Conservation (phyloP, 2,113 vertebrate genomes). For the Riparia riparia region DNA sequence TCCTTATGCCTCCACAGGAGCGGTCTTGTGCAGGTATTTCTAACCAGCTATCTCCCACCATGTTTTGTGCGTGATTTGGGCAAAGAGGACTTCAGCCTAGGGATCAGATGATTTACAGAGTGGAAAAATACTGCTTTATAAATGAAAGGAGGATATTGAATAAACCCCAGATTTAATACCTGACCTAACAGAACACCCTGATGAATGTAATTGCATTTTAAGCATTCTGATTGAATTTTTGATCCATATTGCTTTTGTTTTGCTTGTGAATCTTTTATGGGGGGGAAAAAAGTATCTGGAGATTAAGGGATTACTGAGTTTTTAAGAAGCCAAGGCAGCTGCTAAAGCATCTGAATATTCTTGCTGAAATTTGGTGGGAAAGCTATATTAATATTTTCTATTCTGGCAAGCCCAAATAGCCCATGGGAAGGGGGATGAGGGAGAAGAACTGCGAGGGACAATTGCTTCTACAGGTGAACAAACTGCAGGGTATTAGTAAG, state of each 20-base stretch:
- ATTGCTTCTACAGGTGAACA: slow-evolving; percentile 57
- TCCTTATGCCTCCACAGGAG: neutral
- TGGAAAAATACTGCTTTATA: slow-evolving; percentile 84
- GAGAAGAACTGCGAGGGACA: neutral
- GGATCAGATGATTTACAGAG: slow-evolving; percentile 83
- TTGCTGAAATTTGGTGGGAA: slow-evolving; percentile 73
- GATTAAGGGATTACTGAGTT: slow-evolving; percentile 87
- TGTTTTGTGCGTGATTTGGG: slow-evolving; percentile 69
- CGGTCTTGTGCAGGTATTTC: slow-evolving; percentile 2
- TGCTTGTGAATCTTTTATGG: slow-evolving; percentile 81
- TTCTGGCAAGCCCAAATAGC: slow-evolving; percentile 46
- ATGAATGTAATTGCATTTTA: slow-evolving; percentile 88
- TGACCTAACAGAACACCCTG: slow-evolving; percentile 80
- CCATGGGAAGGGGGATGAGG: neutral
- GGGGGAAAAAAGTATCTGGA: slow-evolving; percentile 71
- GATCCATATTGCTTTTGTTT: slow-evolving; percentile 86
- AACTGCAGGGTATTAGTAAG: neutral
- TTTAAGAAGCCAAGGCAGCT: slow-evolving; percentile 80
- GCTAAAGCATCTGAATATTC: slow-evolving; percentile 80
- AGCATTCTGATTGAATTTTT: slow-evolving; percentile 87
- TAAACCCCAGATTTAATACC: slow-evolving; percentile 84
- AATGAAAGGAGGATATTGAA: slow-evolving; percentile 85
- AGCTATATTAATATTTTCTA: slow-evolving; percentile 65
- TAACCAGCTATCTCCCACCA: neutral
- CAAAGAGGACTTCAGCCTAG: slow-evolving; percentile 76